Conservation (phyloP, 2,888 invertebrate species). For the Pandemis cinnamomeana region DNA sequence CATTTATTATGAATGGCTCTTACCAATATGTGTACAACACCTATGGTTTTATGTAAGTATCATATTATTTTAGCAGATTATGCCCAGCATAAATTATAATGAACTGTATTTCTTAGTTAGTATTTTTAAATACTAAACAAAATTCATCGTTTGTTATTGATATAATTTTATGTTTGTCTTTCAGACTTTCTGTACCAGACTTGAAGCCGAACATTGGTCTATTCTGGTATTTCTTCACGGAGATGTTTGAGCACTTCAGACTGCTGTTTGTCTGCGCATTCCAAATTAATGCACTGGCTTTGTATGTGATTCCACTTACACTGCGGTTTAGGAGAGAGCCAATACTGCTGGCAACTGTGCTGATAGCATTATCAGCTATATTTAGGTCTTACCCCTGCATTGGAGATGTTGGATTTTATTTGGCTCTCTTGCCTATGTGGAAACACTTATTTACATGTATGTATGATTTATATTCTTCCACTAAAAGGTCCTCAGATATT, state of each 20-base stretch:
- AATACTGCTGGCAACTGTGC: constrained; percentile 90
- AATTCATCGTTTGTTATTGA: constrained; percentile 45
- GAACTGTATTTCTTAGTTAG: too few relatives aligned
- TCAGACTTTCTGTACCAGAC: constrained; percentile 95
- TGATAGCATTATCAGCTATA: constrained; percentile 93
- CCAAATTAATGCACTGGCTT: constrained; percentile 96
- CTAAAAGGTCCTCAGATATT: neutral
- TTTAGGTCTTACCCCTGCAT: constrained; percentile 98
- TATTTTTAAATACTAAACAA: too few relatives aligned
- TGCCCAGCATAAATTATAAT: neutral
- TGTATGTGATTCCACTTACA: constrained; percentile 95
- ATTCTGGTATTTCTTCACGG: constrained; percentile 99
- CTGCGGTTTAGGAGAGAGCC: constrained; percentile 92
- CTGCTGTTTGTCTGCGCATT: constrained; percentile 97
- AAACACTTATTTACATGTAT: constrained; percentile 94
- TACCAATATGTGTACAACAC: constrained; percentile 88
- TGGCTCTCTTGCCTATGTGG: constrained; percentile 96
- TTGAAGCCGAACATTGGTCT: constrained; percentile 98
- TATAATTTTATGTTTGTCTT: constrained; percentile 55
- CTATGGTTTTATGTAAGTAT: constrained; percentile 92
- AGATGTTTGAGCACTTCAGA: constrained; percentile 99
- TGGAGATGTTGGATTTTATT: constrained; percentile 96
- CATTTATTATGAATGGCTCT: constrained; percentile 86
- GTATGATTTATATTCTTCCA: constrained; percentile 59
- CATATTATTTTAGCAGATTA: neutral